A percentile compares a stretch with the other conserved stretches of the same genome.
These are phyloP conservation scores for Opisthocomus hoazin DNA, from an alignment of 2,113 vertebrate species.

Conservation along the genomic window DNA sequence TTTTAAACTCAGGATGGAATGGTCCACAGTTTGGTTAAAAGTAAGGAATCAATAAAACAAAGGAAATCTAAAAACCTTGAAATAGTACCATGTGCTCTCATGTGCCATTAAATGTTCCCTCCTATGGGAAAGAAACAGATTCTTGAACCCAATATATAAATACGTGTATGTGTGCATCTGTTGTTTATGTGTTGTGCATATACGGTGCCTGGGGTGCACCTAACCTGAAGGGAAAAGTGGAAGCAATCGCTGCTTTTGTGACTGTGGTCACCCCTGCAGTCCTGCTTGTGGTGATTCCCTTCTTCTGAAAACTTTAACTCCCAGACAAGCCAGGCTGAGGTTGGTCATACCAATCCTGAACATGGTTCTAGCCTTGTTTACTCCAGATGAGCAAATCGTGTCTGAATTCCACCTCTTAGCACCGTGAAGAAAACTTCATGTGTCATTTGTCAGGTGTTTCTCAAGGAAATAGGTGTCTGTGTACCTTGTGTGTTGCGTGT, in stretches of 20 bases:
- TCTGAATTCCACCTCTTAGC: not conserved
- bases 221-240: not conserved
- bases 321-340: not conserved
- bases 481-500: not conserved
- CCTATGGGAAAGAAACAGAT: not conserved
- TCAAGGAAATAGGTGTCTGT: not conserved
- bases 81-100: not conserved
- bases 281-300: not conserved
- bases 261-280: not conserved
- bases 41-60: not conserved
- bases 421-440: accelerated
- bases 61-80: not conserved
- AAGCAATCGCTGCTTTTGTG: accelerated
- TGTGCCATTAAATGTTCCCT: not conserved
- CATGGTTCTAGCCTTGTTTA: not conserved
- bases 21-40: not conserved
- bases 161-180: not conserved
- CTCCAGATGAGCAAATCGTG: not conserved
- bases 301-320: not conserved
- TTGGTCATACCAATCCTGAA: not conserved
- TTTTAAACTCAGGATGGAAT: not conserved
- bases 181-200: not conserved
- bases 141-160: not conserved
- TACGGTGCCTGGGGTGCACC: accelerated
- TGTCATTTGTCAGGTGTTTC: not conserved